Evolutionary conservation across 2,888 invertebrate species (phyloP), one percentile per base, ranked within the genome.

Genomic region (Caenorhabditis parvicauda): DNA sequence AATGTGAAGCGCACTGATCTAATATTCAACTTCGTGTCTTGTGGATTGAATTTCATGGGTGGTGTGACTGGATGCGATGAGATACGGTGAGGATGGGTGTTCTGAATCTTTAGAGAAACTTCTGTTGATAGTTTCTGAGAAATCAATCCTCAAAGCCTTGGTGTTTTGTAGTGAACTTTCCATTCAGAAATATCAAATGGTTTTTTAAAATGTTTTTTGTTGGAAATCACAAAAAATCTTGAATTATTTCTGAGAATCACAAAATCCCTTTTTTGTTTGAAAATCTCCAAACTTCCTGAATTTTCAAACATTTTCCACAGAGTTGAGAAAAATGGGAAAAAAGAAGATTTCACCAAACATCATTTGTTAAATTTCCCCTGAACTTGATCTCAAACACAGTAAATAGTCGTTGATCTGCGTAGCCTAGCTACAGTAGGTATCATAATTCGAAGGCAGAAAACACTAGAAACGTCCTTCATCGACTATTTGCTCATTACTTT

Each of bases 401-500:
- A n/a, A n/a, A n/a, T n/a, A n/a, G n/a, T n/a, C n/a, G n/a, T n/a
- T n/a, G n/a, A n/a, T n/a, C n/a, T n/a, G n/a, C n/a, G n/a, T n/a
- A n/a, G n/a, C n/a, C n/a, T n/a, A n/a, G n/a, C n/a, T n/a, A n/a
- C n/a, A n/a, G n/a, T n/a, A n/a, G n/a, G n/a, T n/a, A n/a, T n/a
- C n/a, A n/a, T n/a, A 32, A 12, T 32, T 32, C 9, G 35, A 32
- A 32, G 35, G 35, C 9, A 12, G 35, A 32, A 32, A 32, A n/a
- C n/a, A n/a, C n/a, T n/a, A n/a, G n/a, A n/a, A n/a, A n/a, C n/a
- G n/a, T n/a, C n/a, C n/a, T n/a, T n/a, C n/a, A 17, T 43, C 42
- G 43, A 61, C 28, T 67, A 55, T 68, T 68, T 64, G 64, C 62
- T 61, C 64, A 68, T 68, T 64, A 68, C 67, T 64, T 62, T 68